Evolutionary conservation across 2,888 invertebrate species (phyloP).

Genomic region (Belgica antarctica): DNA sequence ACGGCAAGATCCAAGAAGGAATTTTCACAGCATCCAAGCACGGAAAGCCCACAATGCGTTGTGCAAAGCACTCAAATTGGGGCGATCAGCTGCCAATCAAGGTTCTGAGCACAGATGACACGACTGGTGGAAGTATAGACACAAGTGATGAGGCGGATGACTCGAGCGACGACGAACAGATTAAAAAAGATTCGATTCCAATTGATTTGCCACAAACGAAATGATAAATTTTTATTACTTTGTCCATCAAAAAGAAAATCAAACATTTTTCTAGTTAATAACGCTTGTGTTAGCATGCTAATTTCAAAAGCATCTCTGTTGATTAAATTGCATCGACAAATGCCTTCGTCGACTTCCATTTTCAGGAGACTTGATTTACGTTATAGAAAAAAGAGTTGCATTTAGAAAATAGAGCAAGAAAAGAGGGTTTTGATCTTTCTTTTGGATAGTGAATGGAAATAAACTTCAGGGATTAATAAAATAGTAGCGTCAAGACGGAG

Average conservation of each 20-base stretch:
- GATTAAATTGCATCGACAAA: background rate
- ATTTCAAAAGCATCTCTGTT: background rate
- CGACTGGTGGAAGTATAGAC: conserved; percentile 44
- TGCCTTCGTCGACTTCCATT: background rate
- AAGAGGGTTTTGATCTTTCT: background rate
- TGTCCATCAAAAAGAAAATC: background rate
- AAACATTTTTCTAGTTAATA: background rate
- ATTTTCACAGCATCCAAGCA: conserved; percentile 74
- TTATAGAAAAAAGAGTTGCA: background rate
- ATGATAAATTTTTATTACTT: background rate
- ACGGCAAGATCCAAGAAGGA: conserved; percentile 71
- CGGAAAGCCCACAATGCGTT: conserved; percentile 72
- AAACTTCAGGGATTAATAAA: too few relatives aligned
- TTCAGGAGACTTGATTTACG: background rate
- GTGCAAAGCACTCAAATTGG: conserved; percentile 72
- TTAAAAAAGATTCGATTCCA: too few relatives aligned
- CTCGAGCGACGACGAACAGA: too few relatives aligned
- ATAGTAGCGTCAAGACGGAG: too few relatives aligned
- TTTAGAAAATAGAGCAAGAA: background rate
- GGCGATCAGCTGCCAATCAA: conserved; percentile 75
- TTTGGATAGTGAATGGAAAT: background rate
- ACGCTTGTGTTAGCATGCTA: background rate
- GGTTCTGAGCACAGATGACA: conserved; percentile 48
- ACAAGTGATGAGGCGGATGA: background rate
- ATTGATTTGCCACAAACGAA: background rate